A percentile compares a stretch with the other conserved stretches of the same genome.
phyloP scores from a whole-genome alignment of 2,113 vertebrate genomes.

The Onychostoma macrolepis region DNA sequence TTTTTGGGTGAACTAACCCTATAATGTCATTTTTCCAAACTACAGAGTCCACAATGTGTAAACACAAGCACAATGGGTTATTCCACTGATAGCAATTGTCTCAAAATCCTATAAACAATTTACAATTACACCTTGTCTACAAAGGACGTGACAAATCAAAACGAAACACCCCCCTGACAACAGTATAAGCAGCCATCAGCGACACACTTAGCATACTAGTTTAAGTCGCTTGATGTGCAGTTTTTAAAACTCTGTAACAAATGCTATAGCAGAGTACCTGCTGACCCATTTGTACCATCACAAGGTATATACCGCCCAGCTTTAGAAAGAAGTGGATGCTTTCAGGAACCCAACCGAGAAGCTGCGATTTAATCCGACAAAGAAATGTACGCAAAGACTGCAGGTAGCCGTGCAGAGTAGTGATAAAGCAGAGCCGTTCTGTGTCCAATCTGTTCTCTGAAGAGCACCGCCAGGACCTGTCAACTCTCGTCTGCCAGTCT shows the following conservation, averaged over 20 bases:
- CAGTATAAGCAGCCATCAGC: background rate
- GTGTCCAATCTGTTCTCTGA: constrained; percentile 39
- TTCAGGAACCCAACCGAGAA: no score
- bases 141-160: background rate
- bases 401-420: constrained; percentile 8
- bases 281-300: background rate
- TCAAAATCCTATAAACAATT: background rate
- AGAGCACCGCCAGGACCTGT: constrained; percentile 37
- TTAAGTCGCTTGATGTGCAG: background rate
- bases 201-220: background rate
- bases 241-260: background rate
- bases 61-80: background rate
- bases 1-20: no score
- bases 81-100: background rate
- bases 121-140: background rate
- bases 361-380: background rate
- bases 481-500: constrained; percentile 36
- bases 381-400: constrained; percentile 19
- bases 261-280: background rate
- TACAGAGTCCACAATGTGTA: background rate
- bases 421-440: constrained; percentile 34
- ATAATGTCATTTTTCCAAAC: no score
- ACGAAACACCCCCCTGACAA: background rate
- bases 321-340: background rate
- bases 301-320: background rate